Conservation (phyloP, 2,888 invertebrate genomes). For the Acrobasis suavella region DNA sequence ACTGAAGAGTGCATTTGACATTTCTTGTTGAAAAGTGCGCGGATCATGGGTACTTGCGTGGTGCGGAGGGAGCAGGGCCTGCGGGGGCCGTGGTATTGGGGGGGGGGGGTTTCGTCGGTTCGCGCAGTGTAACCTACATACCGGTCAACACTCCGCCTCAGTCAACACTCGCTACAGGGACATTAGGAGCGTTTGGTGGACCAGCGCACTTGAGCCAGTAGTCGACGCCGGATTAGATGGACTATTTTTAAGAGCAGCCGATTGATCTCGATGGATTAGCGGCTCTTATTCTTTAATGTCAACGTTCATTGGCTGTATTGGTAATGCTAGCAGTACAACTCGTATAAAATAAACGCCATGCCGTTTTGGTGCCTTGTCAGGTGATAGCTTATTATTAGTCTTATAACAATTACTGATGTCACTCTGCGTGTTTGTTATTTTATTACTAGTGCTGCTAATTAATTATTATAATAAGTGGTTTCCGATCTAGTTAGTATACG, state of each 20-base stretch:
- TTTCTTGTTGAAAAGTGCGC: conserved; percentile 75
- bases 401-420: too few relatives aligned
- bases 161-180: conserved; percentile 83
- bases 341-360: too few relatives aligned
- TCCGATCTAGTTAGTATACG: too few relatives aligned
- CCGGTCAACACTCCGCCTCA: conserved; percentile 83
- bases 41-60: conserved; percentile 73
- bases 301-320: background rate
- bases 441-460: too few relatives aligned
- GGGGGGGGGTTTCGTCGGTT: conserved; percentile 57
- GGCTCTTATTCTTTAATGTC: background rate
- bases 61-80: conserved; percentile 33
- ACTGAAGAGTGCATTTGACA: conserved; percentile 63
- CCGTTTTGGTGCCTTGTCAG: too few relatives aligned
- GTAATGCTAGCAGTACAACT: too few relatives aligned
- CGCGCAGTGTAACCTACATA: conserved; percentile 80
- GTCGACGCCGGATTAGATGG: conserved; percentile 25
- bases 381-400: too few relatives aligned
- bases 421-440: too few relatives aligned
- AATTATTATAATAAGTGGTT: too few relatives aligned
- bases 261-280: background rate
- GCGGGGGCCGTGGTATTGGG: conserved; percentile 37
- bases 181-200: conserved; percentile 68
- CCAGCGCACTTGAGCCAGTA: conserved; percentile 58
- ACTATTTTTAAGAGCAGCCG: background rate